Evolutionary conservation across 2,888 invertebrate genomes (phyloP).

Genomic region (Callosobruchus maculatus): DNA sequence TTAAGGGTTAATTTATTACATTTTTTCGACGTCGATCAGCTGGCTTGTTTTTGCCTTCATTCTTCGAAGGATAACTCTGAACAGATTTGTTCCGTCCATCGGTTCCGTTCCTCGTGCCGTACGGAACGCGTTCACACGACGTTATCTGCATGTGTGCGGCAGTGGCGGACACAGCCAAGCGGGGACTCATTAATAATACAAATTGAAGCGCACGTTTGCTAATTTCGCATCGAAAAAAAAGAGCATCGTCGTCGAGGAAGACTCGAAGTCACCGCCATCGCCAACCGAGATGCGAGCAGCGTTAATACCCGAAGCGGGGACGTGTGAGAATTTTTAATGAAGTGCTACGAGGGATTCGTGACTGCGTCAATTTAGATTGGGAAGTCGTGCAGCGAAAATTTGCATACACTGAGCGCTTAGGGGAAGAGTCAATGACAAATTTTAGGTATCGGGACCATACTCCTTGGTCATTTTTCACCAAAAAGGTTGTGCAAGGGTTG

Average conservation of each 20-base stretch:
- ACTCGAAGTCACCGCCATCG: not conserved
- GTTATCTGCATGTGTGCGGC: not conserved
- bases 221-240: conserved; percentile 18
- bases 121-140: not conserved
- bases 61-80: too few species aligned
- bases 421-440: not conserved
- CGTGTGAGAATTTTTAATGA: not conserved
- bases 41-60: too few species aligned
- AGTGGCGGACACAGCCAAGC: not conserved
- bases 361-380: not conserved
- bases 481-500: too few species aligned
- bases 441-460: too few species aligned
- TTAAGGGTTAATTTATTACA: too few species aligned
- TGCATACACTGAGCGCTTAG: not conserved
- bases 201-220: conserved; percentile 31
- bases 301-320: not conserved
- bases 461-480: too few species aligned
- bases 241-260: conserved; percentile 1
- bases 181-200: conserved; percentile 31
- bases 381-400: not conserved
- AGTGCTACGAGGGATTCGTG: not conserved
- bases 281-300: not conserved
- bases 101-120: not conserved
- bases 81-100: too few species aligned
- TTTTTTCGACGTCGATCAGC: too few species aligned